phyloP scores from a whole-genome alignment of 2,888 invertebrate species.

The Coleophora deauratella region DNA sequence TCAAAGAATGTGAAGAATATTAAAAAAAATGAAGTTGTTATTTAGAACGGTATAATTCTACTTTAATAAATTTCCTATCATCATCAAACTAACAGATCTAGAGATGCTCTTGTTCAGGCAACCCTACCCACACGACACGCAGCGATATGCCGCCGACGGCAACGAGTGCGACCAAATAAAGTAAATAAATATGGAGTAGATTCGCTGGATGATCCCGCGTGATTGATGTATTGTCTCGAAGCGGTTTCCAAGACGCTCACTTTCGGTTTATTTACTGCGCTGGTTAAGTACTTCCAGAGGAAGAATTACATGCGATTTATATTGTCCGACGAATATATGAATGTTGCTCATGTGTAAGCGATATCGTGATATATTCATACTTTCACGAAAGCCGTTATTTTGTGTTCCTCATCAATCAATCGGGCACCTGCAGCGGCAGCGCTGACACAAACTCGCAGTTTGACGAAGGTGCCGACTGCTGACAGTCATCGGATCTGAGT shows the following conservation, averaged over 20 bases:
- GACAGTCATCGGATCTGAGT: background rate
- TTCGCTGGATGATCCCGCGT: constrained; percentile 30
- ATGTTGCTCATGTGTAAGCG: background rate
- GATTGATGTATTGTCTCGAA: constrained; percentile 36
- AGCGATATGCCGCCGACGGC: constrained; percentile 9
- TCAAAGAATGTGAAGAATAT: too few species aligned
- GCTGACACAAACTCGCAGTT: constrained; percentile 6
- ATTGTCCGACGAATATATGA: too few species aligned
- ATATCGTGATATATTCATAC: background rate
- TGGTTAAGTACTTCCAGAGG: too few species aligned
- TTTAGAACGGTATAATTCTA: too few species aligned
- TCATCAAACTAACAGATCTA: too few species aligned
- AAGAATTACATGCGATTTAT: too few species aligned
- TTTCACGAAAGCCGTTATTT: background rate
- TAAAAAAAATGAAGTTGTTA: too few species aligned
- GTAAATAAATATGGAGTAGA: constrained; percentile 35
- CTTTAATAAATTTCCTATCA: too few species aligned
- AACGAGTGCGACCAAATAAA: constrained; percentile 18
- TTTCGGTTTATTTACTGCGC: background rate
- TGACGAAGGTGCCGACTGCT: constrained; percentile 11
- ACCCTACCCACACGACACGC: constrained; percentile 4
- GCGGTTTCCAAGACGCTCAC: constrained; percentile 2
- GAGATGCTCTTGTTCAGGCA: background rate
- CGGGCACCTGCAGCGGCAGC: too few species aligned
- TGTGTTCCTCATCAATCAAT: too few species aligned